Evolutionary conservation across 2,797 vertebrate species (phyloP).

Genomic region (Sebastiscus albofasciatus): DNA sequence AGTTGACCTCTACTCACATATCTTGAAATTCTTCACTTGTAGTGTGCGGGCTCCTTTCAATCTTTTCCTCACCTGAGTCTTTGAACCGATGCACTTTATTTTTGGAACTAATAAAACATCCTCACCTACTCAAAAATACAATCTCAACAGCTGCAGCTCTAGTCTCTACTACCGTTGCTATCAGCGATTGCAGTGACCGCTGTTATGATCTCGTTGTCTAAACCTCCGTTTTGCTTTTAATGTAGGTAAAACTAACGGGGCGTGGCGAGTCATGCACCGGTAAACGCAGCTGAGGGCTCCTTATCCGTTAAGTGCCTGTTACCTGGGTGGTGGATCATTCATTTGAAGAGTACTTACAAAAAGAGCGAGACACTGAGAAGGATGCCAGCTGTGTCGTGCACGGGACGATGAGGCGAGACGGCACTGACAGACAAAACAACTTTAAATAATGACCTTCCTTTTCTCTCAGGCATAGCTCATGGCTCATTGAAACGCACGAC

Average conservation of each 20-base stretch:
- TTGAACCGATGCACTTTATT: background rate
- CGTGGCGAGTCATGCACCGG: slow-evolving; percentile 36
- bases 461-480: slow-evolving; percentile 22
- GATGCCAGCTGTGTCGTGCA: slow-evolving; percentile 40
- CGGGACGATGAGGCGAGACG: background rate
- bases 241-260: slow-evolving; percentile 44
- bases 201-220: slow-evolving; percentile 28
- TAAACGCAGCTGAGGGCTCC: slow-evolving; percentile 45
- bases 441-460: slow-evolving; percentile 41
- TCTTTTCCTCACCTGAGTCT: background rate
- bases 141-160: background rate
- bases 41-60: background rate
- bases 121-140: background rate
- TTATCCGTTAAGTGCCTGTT: slow-evolving; percentile 46
- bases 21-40: background rate
- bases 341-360: slow-evolving; percentile 27
- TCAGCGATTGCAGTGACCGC: background rate
- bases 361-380: background rate
- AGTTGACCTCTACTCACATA: background rate
- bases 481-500: slow-evolving; percentile 34
- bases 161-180: background rate
- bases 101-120: background rate
- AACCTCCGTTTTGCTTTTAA: slow-evolving; percentile 14
- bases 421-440: slow-evolving; percentile 23
- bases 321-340: slow-evolving; percentile 49